A percentile compares a stretch with the other conserved stretches of the same genome.
Evolutionary conservation across 2,797 vertebrate species (phyloP).

Genomic region (Eptatretus atami): DNA sequence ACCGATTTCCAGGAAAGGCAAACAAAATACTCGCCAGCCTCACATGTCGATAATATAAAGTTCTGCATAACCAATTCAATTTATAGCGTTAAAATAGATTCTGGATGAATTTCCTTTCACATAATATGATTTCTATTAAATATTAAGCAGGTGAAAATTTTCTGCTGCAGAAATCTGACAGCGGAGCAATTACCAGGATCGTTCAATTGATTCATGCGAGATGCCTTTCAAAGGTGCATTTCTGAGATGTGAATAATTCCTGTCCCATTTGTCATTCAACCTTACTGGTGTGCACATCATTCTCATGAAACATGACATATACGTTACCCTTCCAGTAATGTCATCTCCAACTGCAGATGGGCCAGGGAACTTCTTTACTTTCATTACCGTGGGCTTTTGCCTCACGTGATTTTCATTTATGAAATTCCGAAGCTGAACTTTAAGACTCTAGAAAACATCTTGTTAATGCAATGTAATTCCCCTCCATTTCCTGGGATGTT

Average conservation of each 20-base stretch:
- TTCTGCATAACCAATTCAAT: too few species aligned
- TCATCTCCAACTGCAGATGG: not conserved
- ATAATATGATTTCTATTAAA: conserved; percentile 2
- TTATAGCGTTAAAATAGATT: not conserved
- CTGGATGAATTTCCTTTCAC: conserved; percentile 1
- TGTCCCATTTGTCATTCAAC: conserved; percentile 3
- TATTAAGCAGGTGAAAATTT: conserved; percentile 2
- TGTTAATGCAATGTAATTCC: not conserved
- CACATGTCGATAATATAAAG: too few species aligned
- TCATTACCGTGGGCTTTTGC: conserved; percentile 1
- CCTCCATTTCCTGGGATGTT: too few species aligned
- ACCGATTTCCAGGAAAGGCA: too few species aligned
- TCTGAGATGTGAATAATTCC: not conserved
- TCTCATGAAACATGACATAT: not conserved
- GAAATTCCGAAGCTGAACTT: not conserved
- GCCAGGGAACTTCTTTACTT: not conserved
- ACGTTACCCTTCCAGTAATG: conserved; percentile 1
- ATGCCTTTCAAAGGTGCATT: conserved; percentile 1
- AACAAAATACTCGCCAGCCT: too few species aligned
- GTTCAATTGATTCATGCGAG: not conserved
- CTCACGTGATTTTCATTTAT: conserved; percentile 1
- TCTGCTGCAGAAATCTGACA: conserved; percentile 1
- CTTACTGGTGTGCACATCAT: not conserved
- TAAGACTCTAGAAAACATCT: not conserved
- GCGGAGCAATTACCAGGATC: conserved; percentile 5